Evolutionary conservation across 2,888 invertebrate species (phyloP).

Genomic region (Trachelus stipa): DNA sequence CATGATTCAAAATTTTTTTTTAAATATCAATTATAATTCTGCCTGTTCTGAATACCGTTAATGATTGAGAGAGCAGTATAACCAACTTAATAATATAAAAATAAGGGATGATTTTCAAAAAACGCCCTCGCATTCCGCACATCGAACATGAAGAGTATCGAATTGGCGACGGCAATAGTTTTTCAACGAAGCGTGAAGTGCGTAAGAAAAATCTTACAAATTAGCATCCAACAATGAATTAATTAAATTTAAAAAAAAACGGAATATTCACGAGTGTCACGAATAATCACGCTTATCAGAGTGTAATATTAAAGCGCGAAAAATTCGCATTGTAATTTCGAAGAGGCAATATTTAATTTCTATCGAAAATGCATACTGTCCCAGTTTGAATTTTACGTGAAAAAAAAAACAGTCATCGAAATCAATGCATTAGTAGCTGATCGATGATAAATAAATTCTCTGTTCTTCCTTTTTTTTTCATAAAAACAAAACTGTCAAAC

Average conservation of each 20-base stretch:
- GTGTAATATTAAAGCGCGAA: neutral
- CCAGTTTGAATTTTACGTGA: neutral
- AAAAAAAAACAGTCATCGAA: neutral
- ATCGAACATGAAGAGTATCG: neutral
- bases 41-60: no score
- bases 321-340: neutral
- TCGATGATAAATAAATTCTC: no score
- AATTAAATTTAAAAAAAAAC: neutral
- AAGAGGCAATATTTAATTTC: slow-evolving; percentile 24
- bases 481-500: neutral
- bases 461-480: neutral
- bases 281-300: neutral
- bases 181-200: neutral
- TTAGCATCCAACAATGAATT: neutral
- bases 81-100: neutral
- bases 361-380: neutral
- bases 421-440: no score
- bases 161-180: neutral
- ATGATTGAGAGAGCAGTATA: neutral
- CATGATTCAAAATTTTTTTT: no score
- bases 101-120: neutral
- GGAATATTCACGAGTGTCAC: neutral
- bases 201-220: neutral
- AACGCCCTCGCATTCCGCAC: neutral
- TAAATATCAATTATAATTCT: no score